Percentiles rank a stretch among this genome's conserved stretches.
Evolutionary conservation across 1,140 invertebrate genomes (phyloP).

Genomic region (Megalopta genalis): DNA sequence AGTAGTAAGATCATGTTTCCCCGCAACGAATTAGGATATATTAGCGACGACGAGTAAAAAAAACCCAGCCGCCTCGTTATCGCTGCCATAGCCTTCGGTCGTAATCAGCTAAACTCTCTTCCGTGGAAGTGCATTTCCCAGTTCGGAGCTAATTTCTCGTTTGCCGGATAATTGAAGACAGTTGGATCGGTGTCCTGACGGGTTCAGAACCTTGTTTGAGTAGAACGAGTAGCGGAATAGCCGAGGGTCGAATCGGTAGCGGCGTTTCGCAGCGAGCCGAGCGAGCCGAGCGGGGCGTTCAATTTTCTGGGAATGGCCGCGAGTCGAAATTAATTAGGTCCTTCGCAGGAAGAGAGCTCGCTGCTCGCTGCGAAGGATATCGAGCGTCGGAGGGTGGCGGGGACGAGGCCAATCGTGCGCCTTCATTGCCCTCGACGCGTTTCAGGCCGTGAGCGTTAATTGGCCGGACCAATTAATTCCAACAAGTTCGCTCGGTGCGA

Average conservation of each 20-base stretch:
- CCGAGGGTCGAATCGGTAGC: not conserved
- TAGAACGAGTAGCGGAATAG: not conserved
- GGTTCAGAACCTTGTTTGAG: too few relatives aligned
- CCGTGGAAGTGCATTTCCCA: too few relatives aligned
- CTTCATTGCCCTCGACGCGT: slow-evolving; percentile 46
- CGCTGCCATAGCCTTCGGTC: too few relatives aligned
- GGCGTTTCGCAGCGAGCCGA: not conserved
- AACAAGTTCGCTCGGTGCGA: slow-evolving; percentile 77
- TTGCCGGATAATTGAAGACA: too few relatives aligned
- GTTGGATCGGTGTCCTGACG: too few relatives aligned
- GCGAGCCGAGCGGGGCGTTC: not conserved
- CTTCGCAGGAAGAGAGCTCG: slow-evolving; percentile 29
- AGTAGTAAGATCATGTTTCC: too few relatives aligned
- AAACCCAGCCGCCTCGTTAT: too few relatives aligned
- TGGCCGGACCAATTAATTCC: slow-evolving; percentile 79
- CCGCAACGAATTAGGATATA: too few relatives aligned
- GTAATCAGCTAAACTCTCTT: too few relatives aligned
- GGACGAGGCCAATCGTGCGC: slow-evolving; percentile 50
- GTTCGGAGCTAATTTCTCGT: too few relatives aligned
- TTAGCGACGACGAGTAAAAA: too few relatives aligned
- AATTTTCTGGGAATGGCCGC: slow-evolving; percentile 40
- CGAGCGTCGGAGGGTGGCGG: slow-evolving; percentile 34
- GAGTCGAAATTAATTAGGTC: slow-evolving; percentile 48
- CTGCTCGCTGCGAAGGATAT: slow-evolving; percentile 36
- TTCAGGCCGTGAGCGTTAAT: slow-evolving; percentile 75